These are phyloP conservation scores for Augochlora pura DNA, from an alignment of 1,140 invertebrate species.

Conservation along the genomic window DNA sequence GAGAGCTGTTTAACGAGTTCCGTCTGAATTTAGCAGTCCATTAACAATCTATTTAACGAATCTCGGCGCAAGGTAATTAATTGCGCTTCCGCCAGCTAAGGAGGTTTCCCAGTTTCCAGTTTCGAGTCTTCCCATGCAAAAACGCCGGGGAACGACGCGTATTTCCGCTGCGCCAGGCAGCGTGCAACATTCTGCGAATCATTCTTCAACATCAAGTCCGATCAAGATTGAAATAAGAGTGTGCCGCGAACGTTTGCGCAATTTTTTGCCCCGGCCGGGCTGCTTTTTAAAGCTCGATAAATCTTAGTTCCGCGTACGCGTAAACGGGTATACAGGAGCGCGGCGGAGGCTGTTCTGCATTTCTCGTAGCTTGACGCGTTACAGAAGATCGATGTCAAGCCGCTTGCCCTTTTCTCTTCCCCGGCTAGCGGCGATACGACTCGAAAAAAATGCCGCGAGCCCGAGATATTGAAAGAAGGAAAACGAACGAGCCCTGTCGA, in stretches of 20 bases:
- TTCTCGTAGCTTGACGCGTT: not conserved
- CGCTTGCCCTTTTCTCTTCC: constrained; percentile 26
- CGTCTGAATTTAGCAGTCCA: constrained; percentile 10
- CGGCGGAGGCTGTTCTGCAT: too few relatives aligned
- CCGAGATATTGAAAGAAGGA: constrained; percentile 53
- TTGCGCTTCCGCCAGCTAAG: not conserved
- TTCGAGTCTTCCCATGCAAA: not conserved
- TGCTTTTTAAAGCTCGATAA: too few relatives aligned
- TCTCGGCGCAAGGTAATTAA: not conserved
- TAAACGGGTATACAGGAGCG: too few relatives aligned
- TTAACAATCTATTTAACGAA: constrained; percentile 11
- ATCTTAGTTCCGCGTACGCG: too few relatives aligned
- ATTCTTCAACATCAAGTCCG: not conserved
- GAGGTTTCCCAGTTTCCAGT: not conserved
- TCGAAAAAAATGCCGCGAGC: constrained; percentile 20
- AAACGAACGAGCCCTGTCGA: constrained; percentile 47
- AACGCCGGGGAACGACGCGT: not conserved
- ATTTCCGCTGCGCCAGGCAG: not conserved
- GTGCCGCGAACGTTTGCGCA: not conserved
- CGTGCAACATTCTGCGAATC: not conserved
- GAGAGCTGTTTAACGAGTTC: not conserved
- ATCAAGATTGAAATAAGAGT: not conserved
- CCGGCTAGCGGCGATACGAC: constrained; percentile 1
- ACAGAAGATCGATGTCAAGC: constrained; percentile 3
- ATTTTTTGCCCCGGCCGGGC: too few relatives aligned